These are phyloP conservation scores for Cosmia trapezina DNA, from an alignment of 2,888 invertebrate genomes.

Conservation along the genomic window DNA sequence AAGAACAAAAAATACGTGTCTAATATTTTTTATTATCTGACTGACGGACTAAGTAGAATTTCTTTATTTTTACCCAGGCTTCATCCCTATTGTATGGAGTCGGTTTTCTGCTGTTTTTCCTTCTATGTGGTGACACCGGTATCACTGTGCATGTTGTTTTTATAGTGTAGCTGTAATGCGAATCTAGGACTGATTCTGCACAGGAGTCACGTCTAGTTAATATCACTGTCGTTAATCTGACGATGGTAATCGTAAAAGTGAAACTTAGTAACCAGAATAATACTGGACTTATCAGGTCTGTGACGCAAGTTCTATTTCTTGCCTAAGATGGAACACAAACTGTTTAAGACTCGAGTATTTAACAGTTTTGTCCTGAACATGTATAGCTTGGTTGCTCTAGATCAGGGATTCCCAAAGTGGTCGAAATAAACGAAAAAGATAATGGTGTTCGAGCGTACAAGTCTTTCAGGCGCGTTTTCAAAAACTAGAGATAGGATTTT, in stretches of 20 bases:
- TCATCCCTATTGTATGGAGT: neutral
- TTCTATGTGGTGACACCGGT: neutral
- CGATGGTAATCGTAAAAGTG: constrained; percentile 33
- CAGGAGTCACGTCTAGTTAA: constrained; percentile 47
- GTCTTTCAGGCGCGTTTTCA: too few species aligned
- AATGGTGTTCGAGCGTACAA: too few species aligned
- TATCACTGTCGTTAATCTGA: constrained; percentile 39
- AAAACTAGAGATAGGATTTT: too few species aligned
- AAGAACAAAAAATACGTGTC: too few species aligned
- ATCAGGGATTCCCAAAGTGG: too few species aligned
- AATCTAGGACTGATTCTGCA: constrained; percentile 47
- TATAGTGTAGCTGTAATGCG: constrained; percentile 34
- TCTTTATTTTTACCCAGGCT: too few species aligned
- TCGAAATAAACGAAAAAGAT: too few species aligned
- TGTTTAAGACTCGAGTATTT: too few species aligned
- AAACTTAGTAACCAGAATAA: constrained; percentile 20
- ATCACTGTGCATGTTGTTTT: constrained; percentile 28
- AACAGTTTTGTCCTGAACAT: too few species aligned
- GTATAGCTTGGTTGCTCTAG: too few species aligned
- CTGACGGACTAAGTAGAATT: too few species aligned
- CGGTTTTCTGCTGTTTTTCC: neutral
- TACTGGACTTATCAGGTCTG: neutral
- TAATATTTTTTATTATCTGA: too few species aligned
- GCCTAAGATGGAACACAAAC: neutral
- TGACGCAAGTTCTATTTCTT: constrained; percentile 8